Evolutionary conservation across 2,797 vertebrate genomes (phyloP).

Genomic region (Pseudochirops cupreus): DNA sequence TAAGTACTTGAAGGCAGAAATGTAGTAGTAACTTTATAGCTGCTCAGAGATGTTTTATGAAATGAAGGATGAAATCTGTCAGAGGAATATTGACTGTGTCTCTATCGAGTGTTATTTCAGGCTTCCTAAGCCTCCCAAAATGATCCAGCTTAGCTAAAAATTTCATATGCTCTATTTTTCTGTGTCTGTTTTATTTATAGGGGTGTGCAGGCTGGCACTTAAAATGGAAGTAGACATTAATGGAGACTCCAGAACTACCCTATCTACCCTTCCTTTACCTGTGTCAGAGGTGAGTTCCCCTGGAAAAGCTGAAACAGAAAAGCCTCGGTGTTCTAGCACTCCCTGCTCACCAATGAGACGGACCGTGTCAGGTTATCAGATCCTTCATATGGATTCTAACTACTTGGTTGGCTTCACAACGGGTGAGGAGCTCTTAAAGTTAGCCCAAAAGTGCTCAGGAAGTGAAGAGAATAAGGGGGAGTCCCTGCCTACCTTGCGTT

Average conservation of each 20-base stretch:
- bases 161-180: neutral
- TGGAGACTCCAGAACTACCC: slow-evolving; percentile 89
- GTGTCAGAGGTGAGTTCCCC: slow-evolving; percentile 87
- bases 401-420: slow-evolving; percentile 97
- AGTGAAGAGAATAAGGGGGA: slow-evolving; percentile 89
- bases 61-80: neutral
- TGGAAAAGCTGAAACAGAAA: slow-evolving; percentile 89
- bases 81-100: neutral
- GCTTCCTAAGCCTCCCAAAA: fast-evolving
- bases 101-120: neutral
- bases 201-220: slow-evolving; percentile 81
- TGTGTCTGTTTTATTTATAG: slow-evolving; percentile 83
- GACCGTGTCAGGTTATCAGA: slow-evolving; percentile 94
- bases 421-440: slow-evolving; percentile 95
- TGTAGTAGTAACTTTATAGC: neutral
- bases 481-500: slow-evolving; percentile 78
- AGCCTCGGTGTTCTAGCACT: slow-evolving; percentile 96
- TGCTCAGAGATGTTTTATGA: neutral
- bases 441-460: slow-evolving; percentile 92
- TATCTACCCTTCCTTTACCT: slow-evolving; percentile 89
- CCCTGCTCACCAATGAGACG: slow-evolving; percentile 95
- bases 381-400: slow-evolving; percentile 98
- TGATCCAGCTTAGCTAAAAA: neutral
- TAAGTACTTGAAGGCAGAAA: slow-evolving; percentile 14
- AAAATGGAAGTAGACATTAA: slow-evolving; percentile 95